These are phyloP conservation scores for Hydrozoanthus gracilis DNA, from an alignment of 92 coral and sea anemone genomes.

Conservation along the genomic window DNA sequence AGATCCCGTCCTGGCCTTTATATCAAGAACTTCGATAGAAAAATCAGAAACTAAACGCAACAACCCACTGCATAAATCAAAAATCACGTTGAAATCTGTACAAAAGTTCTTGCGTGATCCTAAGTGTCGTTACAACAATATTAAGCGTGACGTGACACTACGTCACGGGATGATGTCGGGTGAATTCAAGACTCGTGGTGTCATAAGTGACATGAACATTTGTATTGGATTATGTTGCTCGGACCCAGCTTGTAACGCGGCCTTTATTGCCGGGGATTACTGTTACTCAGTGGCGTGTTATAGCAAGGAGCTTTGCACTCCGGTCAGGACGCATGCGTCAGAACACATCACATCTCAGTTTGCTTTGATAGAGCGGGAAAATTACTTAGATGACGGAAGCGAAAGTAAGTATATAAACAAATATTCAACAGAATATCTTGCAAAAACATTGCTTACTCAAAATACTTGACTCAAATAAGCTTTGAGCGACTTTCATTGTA, in stretches of 20 bases:
- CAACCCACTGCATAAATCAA: constrained; percentile 22
- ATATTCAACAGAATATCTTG: no score
- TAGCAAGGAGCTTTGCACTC: constrained; percentile 78
- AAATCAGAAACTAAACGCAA: constrained; percentile 19
- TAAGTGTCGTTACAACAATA: constrained; percentile 70
- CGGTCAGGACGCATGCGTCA: constrained; percentile 57
- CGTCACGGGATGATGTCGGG: constrained; percentile 83
- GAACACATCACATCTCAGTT: constrained; percentile 62
- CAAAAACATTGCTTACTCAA: no score
- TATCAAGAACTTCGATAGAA: constrained; percentile 39
- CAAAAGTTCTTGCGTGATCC: constrained; percentile 51
- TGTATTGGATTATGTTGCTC: constrained; percentile 89
- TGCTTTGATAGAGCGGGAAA: constrained; percentile 52
- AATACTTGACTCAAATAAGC: background rate
- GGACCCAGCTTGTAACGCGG: constrained; percentile 80
- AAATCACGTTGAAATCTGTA: constrained; percentile 27
- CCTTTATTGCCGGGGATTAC: constrained; percentile 83
- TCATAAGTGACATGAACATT: constrained; percentile 71
- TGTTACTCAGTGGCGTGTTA: constrained; percentile 92
- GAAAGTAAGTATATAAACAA: constrained; percentile 73
- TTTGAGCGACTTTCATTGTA: background rate
- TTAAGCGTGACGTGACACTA: constrained; percentile 82
- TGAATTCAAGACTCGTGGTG: constrained; percentile 74
- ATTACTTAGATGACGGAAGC: constrained; percentile 52
- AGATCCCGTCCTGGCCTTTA: constrained; percentile 73